Base-by-base conservation (phyloP, 1,140 invertebrate genomes). In the Chymomyza costata region DNA sequence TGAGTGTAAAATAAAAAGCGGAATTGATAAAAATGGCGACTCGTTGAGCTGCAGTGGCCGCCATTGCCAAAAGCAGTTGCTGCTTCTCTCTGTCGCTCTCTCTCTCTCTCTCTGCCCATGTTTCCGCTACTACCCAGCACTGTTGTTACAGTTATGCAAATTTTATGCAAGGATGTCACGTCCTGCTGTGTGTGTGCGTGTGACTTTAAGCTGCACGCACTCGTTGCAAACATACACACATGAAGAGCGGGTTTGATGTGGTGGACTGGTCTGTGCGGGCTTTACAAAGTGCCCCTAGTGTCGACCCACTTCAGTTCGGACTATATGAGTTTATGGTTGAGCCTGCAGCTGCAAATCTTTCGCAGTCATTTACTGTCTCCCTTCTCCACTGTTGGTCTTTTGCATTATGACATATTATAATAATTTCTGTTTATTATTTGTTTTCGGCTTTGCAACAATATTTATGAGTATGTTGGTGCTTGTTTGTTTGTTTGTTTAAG, bases 161-260 rank as follows among this genome's bases (percentile, higher is more conserved):
- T 80, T 74, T 74, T 80, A 80, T 80, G 73, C 73, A 80, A 80
- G 63, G 67, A 80, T 80, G 73, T 80, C 73, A 80, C 73, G 73
- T 80, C 74, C 73, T 80, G 67, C 73, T 78, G 73, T 11, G n/a
- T 34, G 31, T 34, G 31, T 11, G n/a, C 31, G 13, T 34, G 31
- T 80, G 73, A 80, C 71, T 78, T 78, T 73, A 78, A 78, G 73
- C 71, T 68, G 45, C 32, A 54, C 53, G 46, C 57, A 59, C 46
- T 45, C 13, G n/a, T n/a, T n/a, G n/a, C n/a, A n/a, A n/a, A 15
- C 57, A 66, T 44, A 43, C 68, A 65, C 55, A 70, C 65, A 59
- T 57, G n/a, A n/a, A n/a, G n/a, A n/a, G n/a, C n/a, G n/a, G n/a
- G n/a, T n/a, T n/a, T n/a, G n/a, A n/a, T n/a, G n/a, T n/a, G n/a